Evolutionary conservation across 2,888 invertebrate genomes (phyloP).

Genomic region (Drosophila diplacantha): DNA sequence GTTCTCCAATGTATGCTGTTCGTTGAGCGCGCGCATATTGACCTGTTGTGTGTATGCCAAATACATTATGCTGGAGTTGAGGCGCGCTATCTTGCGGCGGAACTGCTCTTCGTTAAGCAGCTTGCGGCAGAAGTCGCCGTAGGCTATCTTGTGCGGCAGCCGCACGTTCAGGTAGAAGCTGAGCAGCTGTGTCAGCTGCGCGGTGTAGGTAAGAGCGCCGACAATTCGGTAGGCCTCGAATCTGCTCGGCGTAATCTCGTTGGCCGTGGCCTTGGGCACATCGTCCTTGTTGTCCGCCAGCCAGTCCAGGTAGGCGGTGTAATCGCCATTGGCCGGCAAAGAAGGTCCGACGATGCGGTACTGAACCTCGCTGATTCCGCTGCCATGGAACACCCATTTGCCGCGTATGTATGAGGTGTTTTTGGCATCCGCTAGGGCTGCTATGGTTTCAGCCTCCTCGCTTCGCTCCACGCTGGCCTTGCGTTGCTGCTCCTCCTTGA

Average conservation of each 20-base stretch:
- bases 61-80: slow-evolving; percentile 89
- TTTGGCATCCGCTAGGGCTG: slow-evolving; percentile 84
- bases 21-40: slow-evolving; percentile 81
- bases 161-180: slow-evolving; percentile 90
- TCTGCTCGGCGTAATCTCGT: slow-evolving; percentile 80
- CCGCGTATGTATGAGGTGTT: slow-evolving; percentile 89
- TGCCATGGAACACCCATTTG: slow-evolving; percentile 83
- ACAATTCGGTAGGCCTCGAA: slow-evolving; percentile 86
- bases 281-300: slow-evolving; percentile 80
- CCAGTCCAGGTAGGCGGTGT: slow-evolving; percentile 87
- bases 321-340: slow-evolving; percentile 90
- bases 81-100: slow-evolving; percentile 84
- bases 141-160: slow-evolving; percentile 86
- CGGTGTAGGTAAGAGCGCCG: slow-evolving; percentile 90
- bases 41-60: slow-evolving; percentile 88
- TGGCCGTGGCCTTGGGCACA: slow-evolving; percentile 76
- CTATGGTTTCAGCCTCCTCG: slow-evolving; percentile 78
- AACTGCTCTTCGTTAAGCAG: slow-evolving; percentile 84
- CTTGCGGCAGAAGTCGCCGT: slow-evolving; percentile 84
- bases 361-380: slow-evolving; percentile 83
- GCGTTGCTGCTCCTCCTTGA: slow-evolving; percentile 72
- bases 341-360: slow-evolving; percentile 90
- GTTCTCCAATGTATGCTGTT: slow-evolving; percentile 85
- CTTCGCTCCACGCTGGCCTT: slow-evolving; percentile 48
- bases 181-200: slow-evolving; percentile 89